Base-by-base conservation (phyloP, 2,888 invertebrate species). In the Meghimatium bilineatum region DNA sequence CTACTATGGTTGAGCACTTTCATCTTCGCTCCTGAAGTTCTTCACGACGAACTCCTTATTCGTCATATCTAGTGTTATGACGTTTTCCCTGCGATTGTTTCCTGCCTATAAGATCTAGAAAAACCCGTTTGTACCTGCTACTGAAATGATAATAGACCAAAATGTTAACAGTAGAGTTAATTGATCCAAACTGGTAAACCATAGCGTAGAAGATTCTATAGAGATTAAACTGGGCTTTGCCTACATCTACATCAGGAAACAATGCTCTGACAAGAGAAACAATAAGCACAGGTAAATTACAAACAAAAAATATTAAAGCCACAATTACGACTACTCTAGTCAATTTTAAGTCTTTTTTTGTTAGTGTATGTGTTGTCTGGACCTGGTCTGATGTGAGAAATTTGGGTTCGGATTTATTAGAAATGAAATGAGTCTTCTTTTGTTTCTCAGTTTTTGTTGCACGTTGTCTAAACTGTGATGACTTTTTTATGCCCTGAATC, bases 221-320 rank as follows among this genome's bases (percentile, higher is more conserved):
- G 17, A 78, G 44, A 20, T 63, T 78, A 44, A 66, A 77, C 29
- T 78, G 38, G 12, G 17, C 2, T 29, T 78, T 78, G 23, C 44
- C 66, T 2, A 78, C 20, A 20, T 78, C 78, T 5, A 78, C 1
- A 8, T 78, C 78, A 8, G 78, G 23, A 26, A 78, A 29, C 29
- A 66, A 63, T 1, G 66, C 29, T 44, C 78, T 23, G 34, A 38
- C 36, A 38, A 63, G n/a, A 14, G 78, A 36, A 29, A 66, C 78
- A 34, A 78, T 23, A 17, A 78, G 38, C 8, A 66, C 78, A 1
- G 78, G 78, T 1, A 78, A 34, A 63, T 78, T 78, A n/a, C 38
- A 78, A 0, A 17, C 29, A 38, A 78, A 78, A 38, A 78, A 78
- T 23, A 78, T 60, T 14, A 78, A 2, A n/a, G 78, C 78, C n/a